A percentile compares a stretch with the other conserved stretches of the same genome.
These are phyloP conservation scores for Colletes latitarsis DNA, from an alignment of 1,140 invertebrate genomes.

Conservation along the genomic window DNA sequence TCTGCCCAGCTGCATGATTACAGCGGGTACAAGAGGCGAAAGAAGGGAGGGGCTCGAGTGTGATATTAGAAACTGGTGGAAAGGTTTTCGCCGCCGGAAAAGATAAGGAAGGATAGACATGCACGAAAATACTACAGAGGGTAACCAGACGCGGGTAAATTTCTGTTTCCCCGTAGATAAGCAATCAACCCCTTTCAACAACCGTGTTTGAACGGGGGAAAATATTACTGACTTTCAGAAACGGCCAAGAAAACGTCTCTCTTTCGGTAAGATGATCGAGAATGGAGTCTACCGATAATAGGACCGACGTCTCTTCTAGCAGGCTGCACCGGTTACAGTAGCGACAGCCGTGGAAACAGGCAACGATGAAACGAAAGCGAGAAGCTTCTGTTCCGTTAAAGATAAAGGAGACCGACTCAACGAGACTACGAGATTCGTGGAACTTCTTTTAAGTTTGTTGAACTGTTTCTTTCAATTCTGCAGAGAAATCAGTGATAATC, in stretches of 20 bases:
- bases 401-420: background rate
- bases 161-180: slow-evolving; percentile 21
- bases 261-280: background rate
- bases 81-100: slow-evolving; percentile 14
- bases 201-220: background rate
- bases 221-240: background rate
- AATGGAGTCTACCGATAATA: slow-evolving; percentile 9
- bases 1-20: slow-evolving; percentile 43
- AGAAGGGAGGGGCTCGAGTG: background rate
- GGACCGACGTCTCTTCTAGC: slow-evolving; percentile 16
- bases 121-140: background rate
- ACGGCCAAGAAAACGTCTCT: background rate
- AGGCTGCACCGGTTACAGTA: slow-evolving; percentile 6
- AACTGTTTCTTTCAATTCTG: background rate
- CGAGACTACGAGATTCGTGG: background rate
- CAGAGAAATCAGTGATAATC: no score
- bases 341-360: slow-evolving; percentile 1
- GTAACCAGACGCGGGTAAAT: background rate
- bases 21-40: slow-evolving; percentile 26
- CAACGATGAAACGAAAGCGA: slow-evolving; percentile 5
- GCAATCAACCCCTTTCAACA: slow-evolving; percentile 24
- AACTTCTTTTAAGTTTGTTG: background rate
- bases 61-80: slow-evolving; percentile 34
- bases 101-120: slow-evolving; percentile 25
- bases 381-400: background rate